A percentile compares a stretch with the other conserved stretches of the same genome.
Evolutionary conservation across 2,113 vertebrate genomes (phyloP).

Genomic region (Ophthalmotilapia sp.): DNA sequence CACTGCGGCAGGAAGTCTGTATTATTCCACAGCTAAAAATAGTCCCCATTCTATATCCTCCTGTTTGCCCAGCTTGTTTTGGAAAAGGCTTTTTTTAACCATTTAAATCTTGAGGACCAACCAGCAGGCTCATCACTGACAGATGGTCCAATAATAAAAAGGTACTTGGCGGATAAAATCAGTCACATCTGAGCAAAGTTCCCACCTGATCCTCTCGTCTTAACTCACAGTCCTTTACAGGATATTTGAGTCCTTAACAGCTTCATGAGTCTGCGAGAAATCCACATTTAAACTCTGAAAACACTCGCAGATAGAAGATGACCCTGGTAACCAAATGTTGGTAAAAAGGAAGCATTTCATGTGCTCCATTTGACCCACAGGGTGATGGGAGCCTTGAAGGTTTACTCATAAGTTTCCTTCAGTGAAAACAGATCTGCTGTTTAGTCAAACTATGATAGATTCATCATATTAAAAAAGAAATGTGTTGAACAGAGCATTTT

Average conservation of each 20-base stretch:
- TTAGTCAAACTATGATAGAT: not conserved
- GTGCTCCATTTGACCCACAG: not conserved
- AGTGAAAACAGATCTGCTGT: not conserved
- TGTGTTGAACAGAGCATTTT: not conserved
- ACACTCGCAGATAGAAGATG: not conserved
- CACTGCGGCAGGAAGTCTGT: not conserved
- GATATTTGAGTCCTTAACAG: not conserved
- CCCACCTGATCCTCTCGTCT: not conserved
- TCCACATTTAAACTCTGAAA: not conserved
- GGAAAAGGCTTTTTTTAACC: not conserved
- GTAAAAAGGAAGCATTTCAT: not conserved
- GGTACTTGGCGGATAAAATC: not conserved
- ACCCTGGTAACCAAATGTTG: not conserved
- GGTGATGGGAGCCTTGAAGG: not conserved
- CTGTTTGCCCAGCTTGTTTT: not conserved
- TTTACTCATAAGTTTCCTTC: not conserved
- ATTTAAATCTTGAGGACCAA: not conserved
- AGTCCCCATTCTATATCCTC: not conserved
- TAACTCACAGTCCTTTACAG: not conserved
- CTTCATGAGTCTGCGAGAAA: not conserved
- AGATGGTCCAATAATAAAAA: not conserved
- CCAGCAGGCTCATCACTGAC: not conserved
- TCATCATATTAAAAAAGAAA: not conserved
- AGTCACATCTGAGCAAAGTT: not conserved
- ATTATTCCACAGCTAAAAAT: not conserved